A percentile compares a stretch with the other conserved stretches of the same genome.
These are phyloP conservation scores for Meleagris gallopavo DNA, from an alignment of 2,113 vertebrate species.

Conservation along the genomic window DNA sequence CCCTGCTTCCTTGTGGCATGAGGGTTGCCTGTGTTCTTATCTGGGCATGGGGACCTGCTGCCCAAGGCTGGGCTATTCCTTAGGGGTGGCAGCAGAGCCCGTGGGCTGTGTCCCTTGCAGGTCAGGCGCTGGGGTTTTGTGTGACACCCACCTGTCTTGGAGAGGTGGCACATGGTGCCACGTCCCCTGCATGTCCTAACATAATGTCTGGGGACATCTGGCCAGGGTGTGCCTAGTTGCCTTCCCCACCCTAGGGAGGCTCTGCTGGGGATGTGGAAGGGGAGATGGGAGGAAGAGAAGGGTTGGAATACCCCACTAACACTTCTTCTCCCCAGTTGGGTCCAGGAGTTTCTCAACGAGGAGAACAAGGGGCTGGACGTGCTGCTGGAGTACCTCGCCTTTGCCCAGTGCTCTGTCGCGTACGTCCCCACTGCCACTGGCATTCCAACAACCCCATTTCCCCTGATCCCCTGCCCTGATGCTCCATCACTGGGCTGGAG, in stretches of 20 bases:
- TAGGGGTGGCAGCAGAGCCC: background rate
- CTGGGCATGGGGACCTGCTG: background rate
- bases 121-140: background rate
- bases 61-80: background rate
- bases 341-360: conserved; percentile 85
- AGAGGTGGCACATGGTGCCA: background rate
- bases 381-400: conserved; percentile 92
- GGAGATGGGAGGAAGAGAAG: background rate
- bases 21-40: background rate
- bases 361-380: conserved; percentile 92
- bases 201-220: background rate
- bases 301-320: background rate
- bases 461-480: background rate
- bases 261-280: accelerated
- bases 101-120: accelerated
- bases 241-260: background rate
- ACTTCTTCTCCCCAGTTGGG: background rate
- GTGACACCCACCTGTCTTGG: background rate
- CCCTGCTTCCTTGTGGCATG: background rate
- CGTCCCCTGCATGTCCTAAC: background rate
- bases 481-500: background rate
- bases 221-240: background rate
- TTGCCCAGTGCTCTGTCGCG: conserved; percentile 86
- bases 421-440: conserved; percentile 68
- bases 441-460: background rate